phyloP scores from a whole-genome alignment of 2,797 vertebrate species.

The Sebastes baramenuke region DNA sequence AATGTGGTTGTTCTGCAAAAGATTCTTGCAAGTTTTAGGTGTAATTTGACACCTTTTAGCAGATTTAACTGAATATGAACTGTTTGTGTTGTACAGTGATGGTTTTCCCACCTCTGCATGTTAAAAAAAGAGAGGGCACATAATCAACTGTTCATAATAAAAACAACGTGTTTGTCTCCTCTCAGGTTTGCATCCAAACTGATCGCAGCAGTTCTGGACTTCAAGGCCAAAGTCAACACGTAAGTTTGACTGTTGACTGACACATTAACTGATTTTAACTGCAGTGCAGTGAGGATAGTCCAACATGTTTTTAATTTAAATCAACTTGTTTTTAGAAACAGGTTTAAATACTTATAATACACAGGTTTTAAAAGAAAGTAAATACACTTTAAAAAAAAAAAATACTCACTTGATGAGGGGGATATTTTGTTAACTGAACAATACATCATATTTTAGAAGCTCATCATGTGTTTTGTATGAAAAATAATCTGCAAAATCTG shows the following conservation, averaged over 20 bases:
- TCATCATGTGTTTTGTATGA: background rate
- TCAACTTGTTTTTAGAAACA: background rate
- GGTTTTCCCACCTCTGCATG: background rate
- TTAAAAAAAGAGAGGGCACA: background rate
- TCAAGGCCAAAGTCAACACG: conserved; percentile 85
- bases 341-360: background rate
- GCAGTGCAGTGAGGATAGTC: background rate
- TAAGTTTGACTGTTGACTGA: conserved; percentile 59
- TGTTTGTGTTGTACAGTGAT: background rate
- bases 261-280: background rate
- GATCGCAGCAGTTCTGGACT: conserved; percentile 88
- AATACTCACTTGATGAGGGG: background rate
- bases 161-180: conserved; percentile 14
- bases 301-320: background rate
- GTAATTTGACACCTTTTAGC: background rate
- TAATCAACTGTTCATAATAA: background rate
- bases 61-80: background rate
- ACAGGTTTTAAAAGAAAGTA: too few relatives aligned
- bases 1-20: too few relatives aligned
- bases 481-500: background rate
- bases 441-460: background rate
- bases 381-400: background rate
- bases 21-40: too few relatives aligned
- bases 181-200: conserved; percentile 87
- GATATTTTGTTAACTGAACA: background rate